Conservation (phyloP, 2,797 vertebrate genomes). For the Rachycentron canadum region DNA sequence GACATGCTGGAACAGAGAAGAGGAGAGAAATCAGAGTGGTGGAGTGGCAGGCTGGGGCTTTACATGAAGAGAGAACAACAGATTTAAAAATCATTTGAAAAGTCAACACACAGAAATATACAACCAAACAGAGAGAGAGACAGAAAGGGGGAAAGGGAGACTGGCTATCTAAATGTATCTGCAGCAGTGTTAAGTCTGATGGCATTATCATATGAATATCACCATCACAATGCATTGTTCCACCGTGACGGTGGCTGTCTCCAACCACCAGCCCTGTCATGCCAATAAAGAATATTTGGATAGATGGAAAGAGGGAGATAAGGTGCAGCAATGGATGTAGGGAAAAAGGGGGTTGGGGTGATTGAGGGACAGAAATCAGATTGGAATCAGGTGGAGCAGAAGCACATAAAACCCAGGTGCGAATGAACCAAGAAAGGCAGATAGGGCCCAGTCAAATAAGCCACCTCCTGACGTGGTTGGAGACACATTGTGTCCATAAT, state of each 20-base stretch:
- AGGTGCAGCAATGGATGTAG: conserved; percentile 68
- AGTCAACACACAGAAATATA: conserved; percentile 57
- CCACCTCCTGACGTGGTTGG: conserved; percentile 9
- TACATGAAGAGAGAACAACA: conserved; percentile 55
- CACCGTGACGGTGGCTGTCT: conserved; percentile 75
- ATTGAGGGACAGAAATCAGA: conserved; percentile 59
- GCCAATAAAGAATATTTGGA: conserved; percentile 85
- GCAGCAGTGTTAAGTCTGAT: conserved; percentile 66
- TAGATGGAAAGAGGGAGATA: conserved; percentile 83
- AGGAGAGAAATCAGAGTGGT: conserved; percentile 5
- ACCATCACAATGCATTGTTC: conserved; percentile 81
- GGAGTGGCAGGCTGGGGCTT: neutral
- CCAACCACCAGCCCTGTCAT: conserved; percentile 77
- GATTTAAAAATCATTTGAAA: conserved; percentile 60
- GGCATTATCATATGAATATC: conserved; percentile 87
- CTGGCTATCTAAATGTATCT: conserved; percentile 49
- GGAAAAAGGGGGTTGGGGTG: conserved; percentile 46
- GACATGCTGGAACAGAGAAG: conserved; percentile 66
- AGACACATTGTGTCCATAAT: conserved; percentile 10
- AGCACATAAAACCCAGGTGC: conserved; percentile 59
- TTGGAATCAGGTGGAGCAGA: conserved; percentile 64
- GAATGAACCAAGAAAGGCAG: conserved; percentile 57
- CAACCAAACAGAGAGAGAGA: conserved; percentile 26
- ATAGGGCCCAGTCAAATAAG: neutral
- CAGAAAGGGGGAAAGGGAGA: conserved; percentile 6